Evolutionary conservation across 2,888 invertebrate genomes (phyloP), one percentile per base, ranked within the genome.

Genomic region (Salpingus planirostris): DNA sequence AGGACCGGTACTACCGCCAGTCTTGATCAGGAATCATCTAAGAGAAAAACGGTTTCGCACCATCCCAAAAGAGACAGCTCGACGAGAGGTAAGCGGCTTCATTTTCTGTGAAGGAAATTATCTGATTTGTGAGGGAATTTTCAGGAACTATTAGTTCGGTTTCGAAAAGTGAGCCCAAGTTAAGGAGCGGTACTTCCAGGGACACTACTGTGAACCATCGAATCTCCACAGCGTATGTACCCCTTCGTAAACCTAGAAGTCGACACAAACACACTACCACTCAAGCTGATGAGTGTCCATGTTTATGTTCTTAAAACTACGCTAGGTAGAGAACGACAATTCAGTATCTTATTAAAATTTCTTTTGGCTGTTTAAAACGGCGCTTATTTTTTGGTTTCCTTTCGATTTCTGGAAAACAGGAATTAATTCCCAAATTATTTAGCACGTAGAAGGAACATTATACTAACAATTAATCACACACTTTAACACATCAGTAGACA

Each of bases 211-310:
- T 54, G 25, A 60, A 54, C 29, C 60, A 60, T 39, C 59, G 60
- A 47, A 56, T 59, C 46, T 58, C 62, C 33, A 59, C 62, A 57
- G 60, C 60, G 64, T 64, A 64, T 57, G 64, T 64, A 64, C 62
- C 62, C 42, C 54, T 55, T 59, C 58, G 54, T 60, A 57, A 52
- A 50, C 47, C 45, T 50, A 55, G 51, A 47, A 50, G 52, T 47
- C 50, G 50, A 38, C 47, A 50, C 41, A 44, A 48, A 44, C 52
- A 52, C 51, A 45, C 43, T 50, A 38, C 43, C 43, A 39, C 30
- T 40, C 49, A 45, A 41, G 44, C 43, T 35, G 47, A 50, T 38
- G 57, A 59, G 47, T 62, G 63, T 55, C 62, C 62, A 32, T 64
- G 64, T 54, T 56, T 63, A 52, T 64, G 64, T 53, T 65, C 64